Evolutionary conservation across 2,797 vertebrate genomes (phyloP).

Genomic region (Simalia tracyae): DNA sequence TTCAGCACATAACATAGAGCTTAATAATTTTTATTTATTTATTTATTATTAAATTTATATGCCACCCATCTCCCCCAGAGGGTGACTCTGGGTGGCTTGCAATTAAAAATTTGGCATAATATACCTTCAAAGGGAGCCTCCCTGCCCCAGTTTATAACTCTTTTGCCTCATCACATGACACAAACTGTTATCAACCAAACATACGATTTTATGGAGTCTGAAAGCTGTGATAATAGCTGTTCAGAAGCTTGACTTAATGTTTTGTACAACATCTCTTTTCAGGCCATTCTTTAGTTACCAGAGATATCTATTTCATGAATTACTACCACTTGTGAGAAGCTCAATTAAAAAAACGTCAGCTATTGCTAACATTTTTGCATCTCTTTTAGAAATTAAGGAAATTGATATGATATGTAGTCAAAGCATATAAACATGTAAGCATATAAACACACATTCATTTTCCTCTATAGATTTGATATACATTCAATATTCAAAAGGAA

Average conservation of each 20-base stretch:
- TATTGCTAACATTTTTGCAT: neutral
- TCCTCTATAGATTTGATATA: neutral
- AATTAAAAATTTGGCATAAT: too few relatives aligned
- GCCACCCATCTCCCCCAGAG: too few relatives aligned
- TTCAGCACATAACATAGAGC: too few relatives aligned
- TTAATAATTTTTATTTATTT: too few relatives aligned
- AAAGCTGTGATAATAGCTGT: neutral
- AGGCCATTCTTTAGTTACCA: neutral
- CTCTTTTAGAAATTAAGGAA: neutral
- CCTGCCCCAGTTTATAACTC: too few relatives aligned
- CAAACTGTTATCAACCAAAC: neutral
- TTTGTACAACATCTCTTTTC: neutral
- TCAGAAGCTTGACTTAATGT: neutral
- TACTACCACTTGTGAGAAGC: neutral
- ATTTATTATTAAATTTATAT: too few relatives aligned
- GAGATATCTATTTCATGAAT: neutral
- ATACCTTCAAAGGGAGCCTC: neutral
- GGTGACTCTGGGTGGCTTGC: too few relatives aligned
- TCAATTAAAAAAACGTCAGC: neutral
- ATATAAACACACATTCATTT: neutral
- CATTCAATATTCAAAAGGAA: constrained; percentile 2
- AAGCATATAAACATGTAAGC: too few relatives aligned
- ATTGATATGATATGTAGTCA: neutral
- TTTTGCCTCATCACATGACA: neutral
- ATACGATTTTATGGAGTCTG: neutral